Evolutionary conservation across 2,888 invertebrate genomes (phyloP), one percentile per base, ranked within the genome.

Genomic region (Diaphora mendica): DNA sequence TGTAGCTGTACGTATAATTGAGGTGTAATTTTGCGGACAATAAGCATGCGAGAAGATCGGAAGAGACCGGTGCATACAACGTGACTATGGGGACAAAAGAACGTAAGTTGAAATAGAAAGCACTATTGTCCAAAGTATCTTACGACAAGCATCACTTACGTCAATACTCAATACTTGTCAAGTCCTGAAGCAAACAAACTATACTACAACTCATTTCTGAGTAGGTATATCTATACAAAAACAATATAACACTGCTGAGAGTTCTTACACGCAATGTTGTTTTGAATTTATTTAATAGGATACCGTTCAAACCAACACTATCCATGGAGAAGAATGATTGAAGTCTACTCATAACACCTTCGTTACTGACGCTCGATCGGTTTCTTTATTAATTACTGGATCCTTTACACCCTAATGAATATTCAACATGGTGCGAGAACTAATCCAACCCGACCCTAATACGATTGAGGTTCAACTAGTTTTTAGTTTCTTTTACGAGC

Each of bases 401-500:
- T 89, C 88, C 86, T 89, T 92, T 88, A 92, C 91, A 89, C 87
- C 79, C 88, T 90, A 85, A 92, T 92, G 91, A 91, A 91, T 91
- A 93, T 92, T 90, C 87, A 91, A 91, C 82, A 85, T 81, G 84
- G 79, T 85, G 81, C 85, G 85, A 86, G 87, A 86, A 90, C 86
- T 87, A 90, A 91, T 90, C 86, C 85, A 87, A 87, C 82, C 88
- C 88, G 85, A 86, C 88, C 87, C 87, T 87, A 87, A 86, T 87
- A 83, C 79, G 87, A 79, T 77, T 81, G 83, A 86, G 83, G 87
- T 88, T 85, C 77, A 68, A 76, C 75, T 85, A 83, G 89, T 91
- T 91, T 91, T 91, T 88, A 88, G 88, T 91, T 91, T 87, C 88
- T 90, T 94, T 95, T 94, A 95, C 90, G 94, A 93, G 86, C 92